These are phyloP conservation scores for Ochotona curzoniae DNA, from an alignment of 2,113 vertebrate species.

Conservation along the genomic window DNA sequence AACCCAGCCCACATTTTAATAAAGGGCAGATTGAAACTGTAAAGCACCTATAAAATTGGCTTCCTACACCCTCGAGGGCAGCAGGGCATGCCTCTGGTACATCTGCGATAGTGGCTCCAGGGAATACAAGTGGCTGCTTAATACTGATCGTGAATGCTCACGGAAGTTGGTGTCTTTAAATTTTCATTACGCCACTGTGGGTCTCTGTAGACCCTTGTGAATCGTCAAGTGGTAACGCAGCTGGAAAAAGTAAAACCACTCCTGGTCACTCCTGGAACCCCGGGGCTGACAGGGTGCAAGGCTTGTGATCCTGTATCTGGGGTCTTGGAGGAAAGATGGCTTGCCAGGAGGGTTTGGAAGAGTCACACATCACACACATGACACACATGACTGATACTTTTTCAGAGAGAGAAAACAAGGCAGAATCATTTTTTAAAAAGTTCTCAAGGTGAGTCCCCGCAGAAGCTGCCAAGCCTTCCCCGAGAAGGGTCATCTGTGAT, in stretches of 20 bases:
- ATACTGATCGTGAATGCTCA: slow-evolving; percentile 46
- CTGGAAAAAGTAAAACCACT: neutral
- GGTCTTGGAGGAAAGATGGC: too few relatives aligned
- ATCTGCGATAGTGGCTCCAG: slow-evolving; percentile 11
- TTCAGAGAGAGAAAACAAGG: neutral
- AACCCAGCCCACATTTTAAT: slow-evolving; percentile 43
- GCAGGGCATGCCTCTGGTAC: slow-evolving; percentile 33
- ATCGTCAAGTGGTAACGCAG: neutral
- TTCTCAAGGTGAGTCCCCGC: neutral
- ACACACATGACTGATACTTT: neutral
- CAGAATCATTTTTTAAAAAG: slow-evolving; percentile 39
- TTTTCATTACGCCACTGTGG: slow-evolving; percentile 64
- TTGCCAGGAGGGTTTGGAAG: neutral
- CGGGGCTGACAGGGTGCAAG: too few relatives aligned
- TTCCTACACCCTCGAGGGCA: slow-evolving; percentile 38
- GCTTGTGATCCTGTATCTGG: too few relatives aligned
- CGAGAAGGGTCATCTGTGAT: too few relatives aligned
- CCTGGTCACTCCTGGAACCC: neutral
- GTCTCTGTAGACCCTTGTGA: slow-evolving; percentile 61
- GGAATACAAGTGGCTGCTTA: slow-evolving; percentile 50
- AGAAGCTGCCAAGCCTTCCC: neutral
- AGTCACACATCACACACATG: neutral
- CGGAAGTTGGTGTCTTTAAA: slow-evolving; percentile 65
- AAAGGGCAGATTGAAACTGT: slow-evolving; percentile 50
- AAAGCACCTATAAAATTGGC: slow-evolving; percentile 12